Evolutionary conservation across 2,888 invertebrate species (phyloP), one percentile per base, ranked within the genome.

Genomic region (Archaeoteleia sp.): DNA sequence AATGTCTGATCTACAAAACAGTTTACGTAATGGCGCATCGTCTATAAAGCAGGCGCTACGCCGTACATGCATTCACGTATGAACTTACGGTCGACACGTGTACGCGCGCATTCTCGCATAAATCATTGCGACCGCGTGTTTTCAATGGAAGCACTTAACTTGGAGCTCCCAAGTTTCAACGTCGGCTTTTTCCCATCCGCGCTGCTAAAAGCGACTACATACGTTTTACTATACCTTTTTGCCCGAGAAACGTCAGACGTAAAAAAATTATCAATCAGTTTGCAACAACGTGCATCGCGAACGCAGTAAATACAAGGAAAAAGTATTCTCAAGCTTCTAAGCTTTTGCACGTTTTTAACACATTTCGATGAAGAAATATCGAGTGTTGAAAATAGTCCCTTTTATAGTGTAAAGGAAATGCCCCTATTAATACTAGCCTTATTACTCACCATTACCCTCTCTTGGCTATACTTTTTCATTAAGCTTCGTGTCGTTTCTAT

Each of bases 101-200:
- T 60, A 58, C 45, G 49, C 54, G 51, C 57, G 61, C 61, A 57
- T 55, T 58, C 51, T 55, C 63, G 67, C 63, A 63, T 67, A 60
- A 55, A 67, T 63, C 60, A 62, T 63, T 49, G 62, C 55, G 32
- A 70, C 70, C 68, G 67, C 66, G 63, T 70, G 67, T 73, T 73
- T 72, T 74, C 73, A 73, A 74, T 70, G 71, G 62, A 70, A 74
- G 70, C 74, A 74, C 74, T 74, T 70, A 72, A 70, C 66, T 71
- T 30, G 13, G 67, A 67, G 61, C 57, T 68, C 53, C 45, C 49
- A 71, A 71, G 55, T 71, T 72, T 49, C 57, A 63, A 25, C 61
- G 60, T 32, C 39, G 63, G 58, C 62, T 71, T 70, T 67, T 69
- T 67, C 43, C 39, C 29, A 45, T 27, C 51, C 51, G 29, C 39